Base-by-base conservation (phyloP, 1,140 invertebrate species). In the Drosophila hydei region DNA sequence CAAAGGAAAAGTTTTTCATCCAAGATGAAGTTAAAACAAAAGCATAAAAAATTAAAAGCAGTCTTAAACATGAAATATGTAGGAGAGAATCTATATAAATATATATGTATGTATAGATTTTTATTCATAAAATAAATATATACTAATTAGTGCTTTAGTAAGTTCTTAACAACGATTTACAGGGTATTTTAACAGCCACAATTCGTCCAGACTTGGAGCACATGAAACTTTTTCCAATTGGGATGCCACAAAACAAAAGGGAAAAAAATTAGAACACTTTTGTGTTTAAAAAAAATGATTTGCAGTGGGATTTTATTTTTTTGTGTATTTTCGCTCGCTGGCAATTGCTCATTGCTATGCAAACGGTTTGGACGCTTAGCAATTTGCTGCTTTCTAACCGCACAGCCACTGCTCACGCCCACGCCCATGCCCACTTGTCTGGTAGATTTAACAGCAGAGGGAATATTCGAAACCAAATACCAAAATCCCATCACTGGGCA, bases 321-420 rank as follows among this genome's bases (percentile, higher is more conserved):
- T 72, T 11, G 8, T 30, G 1, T 60, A 30, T 51, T 33, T 51
- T 43, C 18, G 33, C 56, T 18, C 55, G 9, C 50, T 72, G 79
- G 68, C 80, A 87, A 81, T 88, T 83, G 80, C 75, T 78, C 80
- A 87, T 88, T 88, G 81, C 83, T 88, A 88, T 87, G 81, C 81
- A 87, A 81, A 87, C 77, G 74, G 56, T 69, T 71, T 47, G 14
- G 42, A 55, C 74, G 77, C 75, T 87, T 87, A 81, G 81, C 81
- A 85, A 85, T 87, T 85, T 79, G 30, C 65, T 77, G 74, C 77
- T 85, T 87, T 85, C 81, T 87, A 85, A 85, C 75, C 80, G 80
- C 79, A 67, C 12, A 8, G 62, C 62, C n/a, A 12, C 30, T 12
- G 30, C 9, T 8, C 54, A 65, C 62, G 51, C 36, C 61, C 61